A percentile compares a stretch with the other conserved stretches of the same genome.
Evolutionary conservation across 2,797 vertebrate genomes (phyloP).

Genomic region (Rhodeus uyekii): DNA sequence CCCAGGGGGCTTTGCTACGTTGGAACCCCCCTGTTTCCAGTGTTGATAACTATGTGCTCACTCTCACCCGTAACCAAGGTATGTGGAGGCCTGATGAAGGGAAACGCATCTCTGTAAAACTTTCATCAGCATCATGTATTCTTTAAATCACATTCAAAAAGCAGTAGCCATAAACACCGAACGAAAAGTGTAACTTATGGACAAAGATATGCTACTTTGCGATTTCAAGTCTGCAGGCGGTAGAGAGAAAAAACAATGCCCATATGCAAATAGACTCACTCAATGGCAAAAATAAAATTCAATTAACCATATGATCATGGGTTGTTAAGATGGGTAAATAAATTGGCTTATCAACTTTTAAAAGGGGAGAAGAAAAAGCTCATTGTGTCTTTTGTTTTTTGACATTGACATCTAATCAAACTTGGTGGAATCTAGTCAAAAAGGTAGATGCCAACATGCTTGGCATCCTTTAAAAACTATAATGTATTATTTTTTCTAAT

Average conservation of each 20-base stretch:
- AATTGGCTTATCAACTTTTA: not conserved
- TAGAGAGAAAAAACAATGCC: not conserved
- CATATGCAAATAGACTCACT: not conserved
- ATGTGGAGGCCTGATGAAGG: slow-evolving; percentile 36
- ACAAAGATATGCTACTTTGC: not conserved
- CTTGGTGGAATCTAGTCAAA: not conserved
- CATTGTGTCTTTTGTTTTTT: not conserved
- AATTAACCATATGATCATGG: not conserved
- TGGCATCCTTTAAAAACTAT: not conserved
- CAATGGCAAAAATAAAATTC: slow-evolving; percentile 5
- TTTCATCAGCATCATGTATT: not conserved
- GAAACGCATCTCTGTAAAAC: not conserved
- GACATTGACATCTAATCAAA: not conserved
- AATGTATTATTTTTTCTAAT: not conserved
- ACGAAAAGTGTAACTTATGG: not conserved
- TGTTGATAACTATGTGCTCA: slow-evolving; percentile 90
- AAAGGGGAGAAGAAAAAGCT: not conserved
- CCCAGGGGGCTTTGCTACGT: slow-evolving; percentile 86
- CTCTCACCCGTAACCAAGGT: slow-evolving; percentile 86
- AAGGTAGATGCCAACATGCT: not conserved
- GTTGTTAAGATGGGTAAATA: not conserved
- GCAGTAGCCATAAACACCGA: not conserved
- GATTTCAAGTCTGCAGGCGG: not conserved
- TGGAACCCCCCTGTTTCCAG: slow-evolving; percentile 86
- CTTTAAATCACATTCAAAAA: not conserved